Evolutionary conservation across 1,140 invertebrate species (phyloP).

Genomic region (Andrena cerasifolii): DNA sequence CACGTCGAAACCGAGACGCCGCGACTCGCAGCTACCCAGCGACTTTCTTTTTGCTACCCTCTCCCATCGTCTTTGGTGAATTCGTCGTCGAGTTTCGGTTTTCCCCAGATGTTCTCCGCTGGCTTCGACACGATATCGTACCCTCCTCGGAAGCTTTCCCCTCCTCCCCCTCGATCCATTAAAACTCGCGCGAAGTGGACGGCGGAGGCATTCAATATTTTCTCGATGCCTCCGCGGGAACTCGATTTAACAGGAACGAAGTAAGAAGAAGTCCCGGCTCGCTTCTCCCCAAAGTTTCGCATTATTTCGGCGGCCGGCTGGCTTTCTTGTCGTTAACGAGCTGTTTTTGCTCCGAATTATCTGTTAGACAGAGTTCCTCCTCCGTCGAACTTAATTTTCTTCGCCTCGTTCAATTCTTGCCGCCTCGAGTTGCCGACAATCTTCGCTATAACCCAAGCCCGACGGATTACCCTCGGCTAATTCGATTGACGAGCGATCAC

Average conservation of each 20-base stretch:
- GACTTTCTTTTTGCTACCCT: not conserved
- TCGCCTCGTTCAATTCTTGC: not conserved
- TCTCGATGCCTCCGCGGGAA: constrained; percentile 21
- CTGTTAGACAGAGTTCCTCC: constrained; percentile 1
- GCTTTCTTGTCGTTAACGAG: constrained; percentile 44
- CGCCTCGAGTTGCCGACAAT: too few relatives aligned
- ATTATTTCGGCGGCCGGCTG: constrained; percentile 32
- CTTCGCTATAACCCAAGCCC: not conserved
- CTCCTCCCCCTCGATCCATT: constrained; percentile 21
- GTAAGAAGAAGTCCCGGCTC: constrained; percentile 26
- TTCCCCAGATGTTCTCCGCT: not conserved
- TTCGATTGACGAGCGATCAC: not conserved
- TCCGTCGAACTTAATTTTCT: constrained; percentile 9
- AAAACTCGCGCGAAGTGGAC: constrained; percentile 39
- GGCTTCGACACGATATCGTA: not conserved
- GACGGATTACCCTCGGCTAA: not conserved
- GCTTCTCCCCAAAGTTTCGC: not conserved
- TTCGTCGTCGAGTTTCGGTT: constrained; percentile 37
- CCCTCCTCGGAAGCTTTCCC: not conserved
- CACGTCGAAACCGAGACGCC: constrained; percentile 23
- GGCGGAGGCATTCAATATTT: constrained; percentile 46
- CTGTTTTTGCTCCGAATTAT: constrained; percentile 37
- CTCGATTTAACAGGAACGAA: constrained; percentile 45
- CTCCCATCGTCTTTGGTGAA: constrained; percentile 2
- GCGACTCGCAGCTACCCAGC: constrained; percentile 5